These are phyloP conservation scores for Smithornis capensis DNA, from an alignment of 2,113 vertebrate genomes.

Conservation along the genomic window DNA sequence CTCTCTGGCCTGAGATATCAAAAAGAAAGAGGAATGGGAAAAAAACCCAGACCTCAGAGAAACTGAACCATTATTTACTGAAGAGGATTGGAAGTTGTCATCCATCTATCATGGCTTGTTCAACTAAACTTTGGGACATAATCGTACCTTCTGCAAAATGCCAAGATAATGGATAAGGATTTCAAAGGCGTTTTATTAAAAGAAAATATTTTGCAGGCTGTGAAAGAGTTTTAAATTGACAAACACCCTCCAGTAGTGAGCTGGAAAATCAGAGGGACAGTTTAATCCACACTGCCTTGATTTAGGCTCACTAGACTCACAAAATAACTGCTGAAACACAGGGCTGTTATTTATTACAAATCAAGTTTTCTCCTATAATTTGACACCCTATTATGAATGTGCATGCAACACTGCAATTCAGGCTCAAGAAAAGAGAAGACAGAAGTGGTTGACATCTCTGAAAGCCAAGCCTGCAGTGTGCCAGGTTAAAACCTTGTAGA, in stretches of 20 bases:
- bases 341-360: neutral
- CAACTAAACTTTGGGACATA: neutral
- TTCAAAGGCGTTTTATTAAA: neutral
- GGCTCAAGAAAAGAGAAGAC: neutral
- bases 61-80: conserved; percentile 10
- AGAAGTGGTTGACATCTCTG: neutral
- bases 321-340: neutral
- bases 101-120: neutral
- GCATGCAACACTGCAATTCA: neutral
- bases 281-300: neutral
- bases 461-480: neutral
- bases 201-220: neutral
- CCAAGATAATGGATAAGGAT: neutral
- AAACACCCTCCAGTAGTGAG: neutral
- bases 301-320: neutral
- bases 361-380: neutral
- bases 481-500: neutral
- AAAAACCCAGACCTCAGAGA: neutral
- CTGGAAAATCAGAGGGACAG: neutral
- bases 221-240: neutral
- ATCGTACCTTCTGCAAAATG: neutral
- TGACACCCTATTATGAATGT: neutral
- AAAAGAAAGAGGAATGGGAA: neutral
- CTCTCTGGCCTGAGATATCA: neutral
- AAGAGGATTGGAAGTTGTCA: conserved; percentile 11